Evolutionary conservation across 2,888 invertebrate species (phyloP).

Genomic region (Sinhomidia bicolor): DNA sequence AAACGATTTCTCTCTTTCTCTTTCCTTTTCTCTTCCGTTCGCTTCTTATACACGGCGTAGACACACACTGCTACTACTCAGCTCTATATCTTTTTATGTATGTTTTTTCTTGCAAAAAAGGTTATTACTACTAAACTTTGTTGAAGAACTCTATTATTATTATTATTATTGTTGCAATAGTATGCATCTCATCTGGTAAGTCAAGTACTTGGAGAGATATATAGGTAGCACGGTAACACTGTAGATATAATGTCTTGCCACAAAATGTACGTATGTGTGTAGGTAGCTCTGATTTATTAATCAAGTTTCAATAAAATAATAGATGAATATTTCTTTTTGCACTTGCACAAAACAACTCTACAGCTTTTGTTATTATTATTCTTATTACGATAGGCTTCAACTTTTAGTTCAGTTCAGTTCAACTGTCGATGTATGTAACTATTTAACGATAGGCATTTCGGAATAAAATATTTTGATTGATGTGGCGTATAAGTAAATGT

Average conservation of each 20-base stretch:
- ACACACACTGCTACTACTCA: neutral
- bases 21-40: conserved; percentile 72
- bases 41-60: conserved; percentile 39
- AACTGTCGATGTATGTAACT: neutral
- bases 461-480: neutral
- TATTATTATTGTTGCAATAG: neutral
- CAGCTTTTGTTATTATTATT: no score
- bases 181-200: no score
- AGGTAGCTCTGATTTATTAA: conserved; percentile 53
- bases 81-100: no score
- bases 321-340: conserved; percentile 12
- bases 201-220: no score
- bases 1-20: conserved; percentile 73
- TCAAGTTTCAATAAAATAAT: conserved; percentile 62
- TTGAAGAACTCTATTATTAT: neutral
- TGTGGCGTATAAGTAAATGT: neutral
- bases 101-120: conserved; percentile 63
- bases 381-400: no score
- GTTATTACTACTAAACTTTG: conserved; percentile 61
- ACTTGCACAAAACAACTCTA: no score
- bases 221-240: no score
- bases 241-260: no score
- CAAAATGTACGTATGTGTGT: neutral
- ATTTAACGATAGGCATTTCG: neutral
- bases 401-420: conserved; percentile 40